Base-by-base conservation (phyloP, 2,797 vertebrate genomes). In the Danio albolineatus region DNA sequence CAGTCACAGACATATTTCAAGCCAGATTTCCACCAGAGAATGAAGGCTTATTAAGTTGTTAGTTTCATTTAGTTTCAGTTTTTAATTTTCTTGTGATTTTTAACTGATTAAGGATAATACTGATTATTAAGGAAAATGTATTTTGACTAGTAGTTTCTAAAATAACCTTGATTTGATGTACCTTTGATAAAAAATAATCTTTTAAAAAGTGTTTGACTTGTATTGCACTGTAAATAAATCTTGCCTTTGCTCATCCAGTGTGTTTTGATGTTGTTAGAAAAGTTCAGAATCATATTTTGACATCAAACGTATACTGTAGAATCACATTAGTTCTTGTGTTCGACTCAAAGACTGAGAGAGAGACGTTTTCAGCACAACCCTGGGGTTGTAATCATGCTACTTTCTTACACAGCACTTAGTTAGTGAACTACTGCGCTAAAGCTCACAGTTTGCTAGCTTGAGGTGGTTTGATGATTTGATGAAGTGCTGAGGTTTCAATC, bases 401-500 rank as follows among this genome's bases (percentile, higher is more conserved):
- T 46, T 46, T 46, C 17, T 46, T 66, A 7, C 43, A 7, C 17
- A 46, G 62, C 17, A 64, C 5, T 61, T 43, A 43, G 17, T 65
- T 62, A 19, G 16, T 16, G 10, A 65, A 21, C 65, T 28, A 38
- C 7, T 59, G 51, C 38, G 38, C 12, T 66, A 39, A 28, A 28
- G 7, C 59, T 7, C 49, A 59, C 4, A 28, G 41, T 60, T 14
- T 28, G 71, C 67, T 61, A 62, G 10, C 57, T 13, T 48, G 8
- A 38, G 17, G 39, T 19, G 49, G 1, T 28, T 28, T 28, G 28
- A 28, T 28, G 38, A 60, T 59, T 21, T 75, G 54, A 67, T 69
- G 6, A 60, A 41, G 44, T 9, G 2, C 44, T 57, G 71, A 69
- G 10, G 46, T 72, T 67, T 77, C 51, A 43, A 44, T 8, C 21